Evolutionary conservation across 2,888 invertebrate species (phyloP), one percentile per base, ranked within the genome.

Genomic region (Scaptomyza caliginosa): DNA sequence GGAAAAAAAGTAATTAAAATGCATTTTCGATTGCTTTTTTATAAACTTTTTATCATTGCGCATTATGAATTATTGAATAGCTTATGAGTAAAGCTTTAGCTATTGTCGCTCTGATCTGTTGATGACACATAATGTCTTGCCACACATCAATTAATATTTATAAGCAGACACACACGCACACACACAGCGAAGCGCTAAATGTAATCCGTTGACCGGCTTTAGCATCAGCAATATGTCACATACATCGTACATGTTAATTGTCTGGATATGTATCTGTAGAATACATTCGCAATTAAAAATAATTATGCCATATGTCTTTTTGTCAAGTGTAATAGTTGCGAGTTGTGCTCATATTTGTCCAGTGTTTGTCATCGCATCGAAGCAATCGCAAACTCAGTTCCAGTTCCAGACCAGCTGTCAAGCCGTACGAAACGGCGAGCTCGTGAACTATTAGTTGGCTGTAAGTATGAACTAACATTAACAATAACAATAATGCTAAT

Each of bases 381-480:
- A 58, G 60, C 39, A 40, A 59, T 59, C 43, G 52, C 43, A 50
- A 26, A 36, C 49, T 54, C 54, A 63, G 54, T 66, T 52, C 67
- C 80, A 84, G 84, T 84, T 69, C 80, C 80, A 72, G 74, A 65
- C 77, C 69, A 83, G 69, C 67, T 68, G 83, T 60, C 84, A 69
- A 51, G 49, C 67, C 55, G 69, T 67, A 63, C 74, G 67, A 63
- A 66, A 66, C 71, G 38, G 28, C 11, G 40, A 48, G 52, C 65
- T 64, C 57, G 50, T 21, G 45, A 46, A n/a, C 40, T 24, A 34
- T 24, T 54, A 19, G n/a, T n/a, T 17, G 28, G 55, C 48, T 42
- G 67, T 75, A 66, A 66, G 73, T 69, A 57, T 21, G 21, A 26
- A 28, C 10, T 1, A 13, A n/a, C 8, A n/a, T 10, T 4, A 24